Conservation (phyloP, 53 echinoderm and acorn worm species). For the Echinarachnius parma region DNA sequence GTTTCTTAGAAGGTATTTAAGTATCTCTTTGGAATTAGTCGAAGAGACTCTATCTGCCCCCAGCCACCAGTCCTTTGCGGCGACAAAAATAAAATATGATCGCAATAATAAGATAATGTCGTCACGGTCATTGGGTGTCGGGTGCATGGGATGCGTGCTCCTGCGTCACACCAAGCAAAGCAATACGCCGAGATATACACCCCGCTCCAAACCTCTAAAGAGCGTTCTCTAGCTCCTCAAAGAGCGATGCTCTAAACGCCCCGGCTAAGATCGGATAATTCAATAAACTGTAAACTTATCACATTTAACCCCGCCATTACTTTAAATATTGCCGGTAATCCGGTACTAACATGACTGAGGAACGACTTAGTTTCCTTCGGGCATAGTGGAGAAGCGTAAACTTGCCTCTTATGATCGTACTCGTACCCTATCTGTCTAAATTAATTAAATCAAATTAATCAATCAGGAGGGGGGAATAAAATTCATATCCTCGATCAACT, state of each 20-base stretch:
- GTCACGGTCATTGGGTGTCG: too few species aligned
- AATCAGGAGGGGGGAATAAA: conserved; percentile 13
- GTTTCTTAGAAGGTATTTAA: too few species aligned
- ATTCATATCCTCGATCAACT: conserved; percentile 33
- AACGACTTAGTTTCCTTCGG: conserved; percentile 34
- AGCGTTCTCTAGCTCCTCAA: conserved; percentile 29
- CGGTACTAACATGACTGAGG: conserved; percentile 43
- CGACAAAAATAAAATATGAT: too few species aligned
- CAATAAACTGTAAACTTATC: conserved; percentile 48
- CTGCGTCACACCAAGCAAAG: conserved; percentile 25
- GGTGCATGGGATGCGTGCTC: too few species aligned
- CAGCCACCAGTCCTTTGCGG: too few species aligned
- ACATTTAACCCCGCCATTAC: conserved; percentile 46
- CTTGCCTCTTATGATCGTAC: too few species aligned
- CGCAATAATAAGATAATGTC: too few species aligned
- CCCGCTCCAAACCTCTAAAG: conserved; percentile 28
- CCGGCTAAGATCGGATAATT: conserved; percentile 48
- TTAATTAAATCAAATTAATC: conserved; percentile 48
- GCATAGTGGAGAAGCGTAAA: too few species aligned
- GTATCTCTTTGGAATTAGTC: too few species aligned
- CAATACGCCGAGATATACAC: conserved; percentile 43
- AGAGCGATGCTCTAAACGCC: conserved; percentile 33
- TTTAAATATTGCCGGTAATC: conserved; percentile 42
- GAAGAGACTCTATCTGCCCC: too few species aligned
- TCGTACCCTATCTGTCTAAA: conserved; percentile 47